Evolutionary conservation across 2,797 vertebrate genomes (phyloP).

Genomic region (Hemitrygon akajei): DNA sequence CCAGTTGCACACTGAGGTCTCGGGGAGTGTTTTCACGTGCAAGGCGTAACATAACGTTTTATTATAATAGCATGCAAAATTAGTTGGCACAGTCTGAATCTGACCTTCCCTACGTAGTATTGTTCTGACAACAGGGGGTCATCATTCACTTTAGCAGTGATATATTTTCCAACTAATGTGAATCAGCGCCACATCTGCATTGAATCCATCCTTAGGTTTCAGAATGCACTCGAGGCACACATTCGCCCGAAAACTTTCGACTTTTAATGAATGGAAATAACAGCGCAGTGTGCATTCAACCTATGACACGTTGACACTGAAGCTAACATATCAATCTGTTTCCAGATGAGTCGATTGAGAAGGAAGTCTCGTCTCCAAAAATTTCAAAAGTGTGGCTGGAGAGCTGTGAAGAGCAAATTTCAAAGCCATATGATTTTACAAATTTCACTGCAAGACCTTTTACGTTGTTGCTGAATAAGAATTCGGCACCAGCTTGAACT

Average conservation of each 20-base stretch:
- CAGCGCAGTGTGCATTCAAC: background rate
- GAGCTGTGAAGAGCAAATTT: background rate
- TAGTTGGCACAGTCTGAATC: conserved; percentile 27
- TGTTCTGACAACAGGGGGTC: background rate
- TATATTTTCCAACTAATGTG: background rate
- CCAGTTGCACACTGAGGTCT: background rate
- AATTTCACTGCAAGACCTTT: background rate
- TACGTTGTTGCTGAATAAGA: background rate
- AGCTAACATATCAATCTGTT: background rate
- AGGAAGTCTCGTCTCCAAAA: background rate
- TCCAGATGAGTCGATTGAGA: background rate
- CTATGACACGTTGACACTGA: background rate
- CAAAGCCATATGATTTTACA: background rate
- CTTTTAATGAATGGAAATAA: background rate
- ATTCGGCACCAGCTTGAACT: background rate
- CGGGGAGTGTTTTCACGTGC: background rate
- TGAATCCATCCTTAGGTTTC: background rate
- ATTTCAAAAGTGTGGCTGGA: background rate
- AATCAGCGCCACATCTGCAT: background rate
- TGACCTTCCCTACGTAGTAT: conserved; percentile 3
- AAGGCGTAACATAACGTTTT: background rate
- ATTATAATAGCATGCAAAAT: conserved; percentile 3
- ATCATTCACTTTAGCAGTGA: conserved; percentile 3
- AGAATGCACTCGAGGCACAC: background rate
- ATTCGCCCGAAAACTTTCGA: background rate